Percentiles rank a stretch among this genome's conserved stretches.
phyloP scores from a whole-genome alignment of 2,113 vertebrate genomes.

The Sclerurus mexicanus region DNA sequence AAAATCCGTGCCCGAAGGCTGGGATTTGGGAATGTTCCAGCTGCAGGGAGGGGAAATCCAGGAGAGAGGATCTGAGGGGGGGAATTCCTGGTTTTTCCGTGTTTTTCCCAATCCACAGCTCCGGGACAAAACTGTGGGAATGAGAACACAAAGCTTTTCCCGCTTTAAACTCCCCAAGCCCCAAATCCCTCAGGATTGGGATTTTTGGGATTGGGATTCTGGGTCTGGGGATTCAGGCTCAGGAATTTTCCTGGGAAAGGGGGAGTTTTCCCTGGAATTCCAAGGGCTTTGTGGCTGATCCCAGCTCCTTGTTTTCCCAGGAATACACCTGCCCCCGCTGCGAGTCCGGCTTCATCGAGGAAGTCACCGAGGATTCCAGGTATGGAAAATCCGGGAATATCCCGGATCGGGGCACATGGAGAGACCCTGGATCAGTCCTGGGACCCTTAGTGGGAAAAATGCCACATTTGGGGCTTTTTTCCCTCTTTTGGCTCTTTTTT shows the following conservation, averaged over 20 bases:
- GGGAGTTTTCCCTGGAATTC: neutral
- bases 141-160: neutral
- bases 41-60: neutral
- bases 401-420: neutral
- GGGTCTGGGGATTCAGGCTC: neutral
- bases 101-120: neutral
- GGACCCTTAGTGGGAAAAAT: neutral
- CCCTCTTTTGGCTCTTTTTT: neutral
- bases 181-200: too few species aligned
- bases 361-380: neutral
- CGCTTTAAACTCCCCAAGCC: too few species aligned
- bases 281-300: neutral
- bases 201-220: too few species aligned
- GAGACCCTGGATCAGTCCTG: neutral
- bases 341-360: neutral
- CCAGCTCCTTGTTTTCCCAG: neutral
- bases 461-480: neutral
- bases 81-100: neutral
- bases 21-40: too few species aligned
- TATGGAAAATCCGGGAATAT: neutral
- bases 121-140: neutral
- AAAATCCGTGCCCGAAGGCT: too few species aligned
- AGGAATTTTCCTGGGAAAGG: neutral
- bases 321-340: neutral
- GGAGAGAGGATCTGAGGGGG: neutral